These are phyloP conservation scores for Lumbricus terrestris DNA, from an alignment of 2,888 invertebrate genomes.

Conservation along the genomic window DNA sequence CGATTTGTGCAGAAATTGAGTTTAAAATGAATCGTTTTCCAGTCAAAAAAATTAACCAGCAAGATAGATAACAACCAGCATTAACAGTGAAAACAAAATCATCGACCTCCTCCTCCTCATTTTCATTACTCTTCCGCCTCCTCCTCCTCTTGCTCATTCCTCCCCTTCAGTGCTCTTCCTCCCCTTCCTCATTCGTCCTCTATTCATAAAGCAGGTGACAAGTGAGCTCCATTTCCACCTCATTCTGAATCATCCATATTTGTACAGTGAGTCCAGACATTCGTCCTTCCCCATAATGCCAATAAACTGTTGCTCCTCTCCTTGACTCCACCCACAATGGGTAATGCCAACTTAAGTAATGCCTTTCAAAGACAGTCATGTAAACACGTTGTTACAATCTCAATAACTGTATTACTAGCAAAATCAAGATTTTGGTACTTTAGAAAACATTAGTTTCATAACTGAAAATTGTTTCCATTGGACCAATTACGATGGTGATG, in stretches of 20 bases:
- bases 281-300: neutral
- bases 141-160: too few species aligned
- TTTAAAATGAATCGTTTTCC: neutral
- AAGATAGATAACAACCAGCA: neutral
- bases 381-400: neutral
- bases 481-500: neutral
- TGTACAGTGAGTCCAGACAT: too few species aligned
- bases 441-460: neutral
- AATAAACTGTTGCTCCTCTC: neutral
- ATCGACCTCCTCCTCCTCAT: neutral
- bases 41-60: neutral
- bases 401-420: neutral
- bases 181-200: too few species aligned
- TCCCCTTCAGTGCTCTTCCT: too few species aligned
- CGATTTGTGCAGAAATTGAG: neutral
- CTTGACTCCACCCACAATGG: neutral
- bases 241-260: too few species aligned
- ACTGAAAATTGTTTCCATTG: neutral
- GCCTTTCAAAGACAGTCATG: neutral
- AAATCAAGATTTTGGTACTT: neutral
- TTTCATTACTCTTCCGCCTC: neutral
- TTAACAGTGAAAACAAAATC: too few species aligned
- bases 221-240: too few species aligned
- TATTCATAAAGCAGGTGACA: too few species aligned
- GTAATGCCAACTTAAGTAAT: neutral